Evolutionary conservation across 2,888 invertebrate species (phyloP).

Genomic region (Ochlodes sylvanus): DNA sequence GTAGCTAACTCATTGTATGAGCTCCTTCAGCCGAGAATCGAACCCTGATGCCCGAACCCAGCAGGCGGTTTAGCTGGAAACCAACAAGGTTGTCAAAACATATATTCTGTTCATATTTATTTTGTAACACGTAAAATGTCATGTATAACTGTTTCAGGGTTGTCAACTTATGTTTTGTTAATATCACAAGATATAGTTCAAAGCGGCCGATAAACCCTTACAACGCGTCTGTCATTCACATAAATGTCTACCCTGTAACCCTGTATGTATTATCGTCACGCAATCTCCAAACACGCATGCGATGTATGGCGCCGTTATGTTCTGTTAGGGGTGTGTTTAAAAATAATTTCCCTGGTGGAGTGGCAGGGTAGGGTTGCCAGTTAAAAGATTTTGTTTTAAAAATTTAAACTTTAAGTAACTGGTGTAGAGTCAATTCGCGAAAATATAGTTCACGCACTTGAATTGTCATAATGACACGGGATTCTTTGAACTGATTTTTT

Average conservation of each 20-base stretch:
- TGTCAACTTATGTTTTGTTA: neutral
- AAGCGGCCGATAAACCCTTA: conserved; percentile 13
- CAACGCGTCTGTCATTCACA: neutral
- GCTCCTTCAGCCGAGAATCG: too few relatives aligned
- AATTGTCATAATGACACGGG: too few relatives aligned
- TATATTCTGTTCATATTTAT: too few relatives aligned
- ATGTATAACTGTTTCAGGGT: neutral
- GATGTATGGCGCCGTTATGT: conserved; percentile 48
- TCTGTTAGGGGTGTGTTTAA: conserved; percentile 50
- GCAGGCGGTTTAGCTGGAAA: too few relatives aligned
- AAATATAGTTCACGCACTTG: too few relatives aligned
- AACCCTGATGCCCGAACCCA: too few relatives aligned
- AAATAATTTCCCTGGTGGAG: conserved; percentile 48
- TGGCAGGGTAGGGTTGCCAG: conserved; percentile 46
- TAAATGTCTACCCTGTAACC: conserved; percentile 13
- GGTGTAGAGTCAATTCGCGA: too few relatives aligned
- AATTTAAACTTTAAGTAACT: too few relatives aligned
- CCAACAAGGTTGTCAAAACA: too few relatives aligned
- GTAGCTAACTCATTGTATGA: too few relatives aligned
- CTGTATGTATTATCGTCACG: conserved; percentile 40
- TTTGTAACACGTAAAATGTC: too few relatives aligned
- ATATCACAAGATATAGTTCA: conserved; percentile 6
- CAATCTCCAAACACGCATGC: conserved; percentile 35
- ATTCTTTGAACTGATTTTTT: too few relatives aligned
- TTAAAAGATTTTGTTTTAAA: neutral